These are phyloP conservation scores for Panthera leo DNA, from an alignment of 2,113 vertebrate species.

Conservation along the genomic window DNA sequence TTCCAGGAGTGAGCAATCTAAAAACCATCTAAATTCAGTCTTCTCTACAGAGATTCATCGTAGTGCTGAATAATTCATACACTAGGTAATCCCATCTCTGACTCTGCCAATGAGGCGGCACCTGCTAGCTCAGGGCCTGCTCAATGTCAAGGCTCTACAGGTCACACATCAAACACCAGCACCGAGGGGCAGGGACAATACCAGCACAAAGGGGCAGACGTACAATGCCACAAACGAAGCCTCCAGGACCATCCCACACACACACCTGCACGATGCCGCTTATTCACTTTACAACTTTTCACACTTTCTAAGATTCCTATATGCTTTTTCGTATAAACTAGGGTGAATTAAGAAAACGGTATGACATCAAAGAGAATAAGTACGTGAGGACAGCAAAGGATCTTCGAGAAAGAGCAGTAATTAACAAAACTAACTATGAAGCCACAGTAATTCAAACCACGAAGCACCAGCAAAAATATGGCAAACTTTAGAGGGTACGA, in stretches of 20 bases:
- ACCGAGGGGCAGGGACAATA: background rate
- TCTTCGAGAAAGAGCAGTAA: background rate
- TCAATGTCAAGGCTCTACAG: background rate
- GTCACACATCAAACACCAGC: background rate
- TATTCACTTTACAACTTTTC: background rate
- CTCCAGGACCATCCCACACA: background rate
- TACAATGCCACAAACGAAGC: background rate
- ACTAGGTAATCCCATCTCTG: background rate
- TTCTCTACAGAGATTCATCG: background rate
- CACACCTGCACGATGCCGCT: background rate
- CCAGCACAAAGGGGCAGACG: background rate
- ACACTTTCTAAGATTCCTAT: background rate
- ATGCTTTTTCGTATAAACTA: background rate
- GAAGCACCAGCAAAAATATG: background rate
- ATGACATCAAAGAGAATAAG: background rate
- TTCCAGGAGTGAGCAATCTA: constrained; percentile 12
- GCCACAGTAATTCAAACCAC: background rate
- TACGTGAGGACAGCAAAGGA: background rate
- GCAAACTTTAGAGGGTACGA: background rate
- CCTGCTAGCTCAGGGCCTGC: background rate
- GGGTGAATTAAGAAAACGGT: background rate
- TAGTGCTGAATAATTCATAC: background rate
- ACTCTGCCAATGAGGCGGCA: background rate
- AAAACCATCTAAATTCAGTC: background rate
- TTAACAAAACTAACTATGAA: background rate